Evolutionary conservation across 1,140 invertebrate species (phyloP), one percentile per base, ranked within the genome.

Genomic region (Saccostrea glomerata): DNA sequence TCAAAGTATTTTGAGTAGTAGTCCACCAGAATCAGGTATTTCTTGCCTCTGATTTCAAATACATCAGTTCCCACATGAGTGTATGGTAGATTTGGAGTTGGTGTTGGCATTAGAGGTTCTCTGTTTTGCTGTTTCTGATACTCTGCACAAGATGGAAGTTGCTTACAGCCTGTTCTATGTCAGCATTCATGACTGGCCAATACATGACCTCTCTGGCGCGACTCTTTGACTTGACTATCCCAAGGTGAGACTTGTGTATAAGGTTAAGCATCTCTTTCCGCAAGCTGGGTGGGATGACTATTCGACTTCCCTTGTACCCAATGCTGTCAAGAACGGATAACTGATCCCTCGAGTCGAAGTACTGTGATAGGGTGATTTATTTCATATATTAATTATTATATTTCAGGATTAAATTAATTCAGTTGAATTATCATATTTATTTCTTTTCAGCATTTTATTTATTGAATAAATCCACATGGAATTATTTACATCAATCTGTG

Each of bases 221-320:
- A 58, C 90, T 88, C 89, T 94, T 94, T 86, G 92, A 94, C 90
- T 95, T 95, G 73, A 94, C 93, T 86, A 94, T 92, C 5, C 96
- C 95, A 84, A 95, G 58, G 92, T 96, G 95, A 54, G 92, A 91
- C 88, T 94, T 93, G 93, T 96, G 95, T 82, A 95, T 87, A 63
- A 90, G 89, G 17, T 93, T 84, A 70, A 95, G 91, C 83, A 95
- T 94, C 66, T 92, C 85, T 86, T 91, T 90, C 84, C 94, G 84
- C 87, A 94, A 82, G 70, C 86, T 89, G 47, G 86, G 88, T 23
- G 95, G 95, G 66, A 95, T 94, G 30, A 95, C 90, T 70, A 88
- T 86, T 86, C 85, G 70, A n/a, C 60, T 58, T 25, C 89, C 88
- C 86, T 88, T 86, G 63, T 85, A 88, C n/a, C 85, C 85, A 23